Evolutionary conservation across 2,113 vertebrate species (phyloP), one percentile per base, ranked within the genome.

Genomic region (Lampris incognitus): DNA sequence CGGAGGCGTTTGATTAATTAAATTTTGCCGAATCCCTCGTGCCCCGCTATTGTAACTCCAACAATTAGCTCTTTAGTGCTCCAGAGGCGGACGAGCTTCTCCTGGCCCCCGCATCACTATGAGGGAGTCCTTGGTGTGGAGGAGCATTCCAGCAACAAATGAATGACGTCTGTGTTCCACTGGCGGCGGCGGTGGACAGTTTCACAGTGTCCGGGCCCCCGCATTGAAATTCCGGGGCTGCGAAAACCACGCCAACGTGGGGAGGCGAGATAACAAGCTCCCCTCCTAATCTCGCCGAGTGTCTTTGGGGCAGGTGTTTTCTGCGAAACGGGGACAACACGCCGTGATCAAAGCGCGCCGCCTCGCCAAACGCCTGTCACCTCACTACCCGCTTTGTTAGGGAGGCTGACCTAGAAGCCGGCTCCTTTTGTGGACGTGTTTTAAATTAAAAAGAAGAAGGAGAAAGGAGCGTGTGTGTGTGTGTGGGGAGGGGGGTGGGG

Each of bases 221-320:
- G 82, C 85, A 92, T 92, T 92, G 80, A 92, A 85, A 92, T 90
- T 93, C 91, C 49, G 66, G 66, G 81, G 83, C 82, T 81, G 87
- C 83, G 72, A 75, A 88, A 75, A 81, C 24, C 24, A 86, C 86
- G 74, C 83, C 83, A 85, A 71, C 69, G 61, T 85, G 87, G 85
- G 71, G 78, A 76, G 81, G 71, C 75, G 85, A 91, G 89, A 91
- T 90, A 92, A 93, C 81, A 80, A 83, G 74, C 80, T 77, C 73
- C 36, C 24, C 59, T 84, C 73, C 83, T 90, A 91, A 91, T 93
- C 91, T 93, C 75, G 44, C 70, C 79, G 84, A 89, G 86, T 86
- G 85, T 79, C 79, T 89, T 82, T 79, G 77, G 81, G 72, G 74
- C 82, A 88, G 86, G 82, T 80, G 81, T 85, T 89, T 85, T 79